phyloP scores from a whole-genome alignment of 23 tunicate species.

The Aplidium turbinatum region DNA sequence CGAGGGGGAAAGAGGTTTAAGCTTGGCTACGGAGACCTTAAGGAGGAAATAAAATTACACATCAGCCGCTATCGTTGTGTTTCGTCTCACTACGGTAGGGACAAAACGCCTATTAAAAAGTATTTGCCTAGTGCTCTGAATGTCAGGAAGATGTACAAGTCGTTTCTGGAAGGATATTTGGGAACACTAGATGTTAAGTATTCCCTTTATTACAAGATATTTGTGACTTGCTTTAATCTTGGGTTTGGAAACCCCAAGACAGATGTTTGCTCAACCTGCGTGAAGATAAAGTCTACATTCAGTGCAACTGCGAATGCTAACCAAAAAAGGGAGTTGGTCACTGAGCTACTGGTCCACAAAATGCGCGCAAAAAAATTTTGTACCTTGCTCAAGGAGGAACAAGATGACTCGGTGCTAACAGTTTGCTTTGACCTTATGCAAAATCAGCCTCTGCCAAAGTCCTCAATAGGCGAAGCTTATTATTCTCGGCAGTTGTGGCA shows the following conservation, averaged over 20 bases:
- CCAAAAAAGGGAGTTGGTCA: constrained; percentile 13
- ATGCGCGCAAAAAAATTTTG: constrained; percentile 27
- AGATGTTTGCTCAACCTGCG: constrained; percentile 13
- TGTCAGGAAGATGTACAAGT: neutral
- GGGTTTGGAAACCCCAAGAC: constrained; percentile 14
- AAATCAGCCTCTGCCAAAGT: constrained; percentile 22
- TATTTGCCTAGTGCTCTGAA: constrained; percentile 7
- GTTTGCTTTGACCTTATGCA: constrained; percentile 30
- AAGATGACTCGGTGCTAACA: constrained; percentile 27
- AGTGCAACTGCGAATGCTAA: constrained; percentile 9
- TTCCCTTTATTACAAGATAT: constrained; percentile 13
- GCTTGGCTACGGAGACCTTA: neutral
- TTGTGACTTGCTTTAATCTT: constrained; percentile 8
- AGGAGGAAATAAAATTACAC: constrained; percentile 9
- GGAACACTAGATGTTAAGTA: constrained; percentile 6
- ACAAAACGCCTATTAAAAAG: constrained; percentile 10
- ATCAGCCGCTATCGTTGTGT: constrained; percentile 19
- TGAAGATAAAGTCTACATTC: constrained; percentile 10
- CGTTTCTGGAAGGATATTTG: constrained; percentile 3
- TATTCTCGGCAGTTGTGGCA: constrained; percentile 19
- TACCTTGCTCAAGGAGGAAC: constrained; percentile 19
- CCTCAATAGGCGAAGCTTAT: constrained; percentile 17
- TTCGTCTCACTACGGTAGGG: constrained; percentile 5
- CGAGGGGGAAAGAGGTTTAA: neutral
- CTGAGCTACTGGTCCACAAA: constrained; percentile 20